Percentiles rank a stretch among this genome's conserved stretches.
Conservation (phyloP, 2,888 invertebrate species). For the Didymodactylos carnosus region DNA sequence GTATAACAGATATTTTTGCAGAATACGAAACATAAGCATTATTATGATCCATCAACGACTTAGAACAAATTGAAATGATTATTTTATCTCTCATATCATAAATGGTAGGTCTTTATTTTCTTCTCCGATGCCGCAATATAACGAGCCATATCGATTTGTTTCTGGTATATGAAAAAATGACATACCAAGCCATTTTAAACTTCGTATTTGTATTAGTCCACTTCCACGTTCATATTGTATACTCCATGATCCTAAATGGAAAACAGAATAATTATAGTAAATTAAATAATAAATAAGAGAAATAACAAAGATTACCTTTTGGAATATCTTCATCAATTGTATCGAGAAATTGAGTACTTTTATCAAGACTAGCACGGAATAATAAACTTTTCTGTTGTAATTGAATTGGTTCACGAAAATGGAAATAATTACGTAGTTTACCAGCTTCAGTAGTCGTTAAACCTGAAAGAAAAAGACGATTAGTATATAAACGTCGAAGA, state of each 20-base stretch:
- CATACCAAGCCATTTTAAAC: slow-evolving; percentile 65
- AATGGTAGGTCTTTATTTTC: slow-evolving; percentile 64
- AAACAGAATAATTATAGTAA: slow-evolving; percentile 13
- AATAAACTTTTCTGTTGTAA: slow-evolving; percentile 52
- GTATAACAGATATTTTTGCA: too few species aligned
- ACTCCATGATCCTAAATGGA: slow-evolving; percentile 45
- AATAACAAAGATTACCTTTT: too few species aligned
- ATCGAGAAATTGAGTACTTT: slow-evolving; percentile 65
- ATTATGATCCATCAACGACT: too few species aligned
- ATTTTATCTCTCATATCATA: slow-evolving; percentile 41
- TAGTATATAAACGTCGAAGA: too few species aligned
- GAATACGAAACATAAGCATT: too few species aligned
- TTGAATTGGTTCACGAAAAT: slow-evolving; percentile 42
- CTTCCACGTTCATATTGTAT: slow-evolving; percentile 49
- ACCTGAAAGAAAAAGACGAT: slow-evolving; percentile 23
- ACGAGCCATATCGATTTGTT: slow-evolving; percentile 52
- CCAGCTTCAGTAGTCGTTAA: slow-evolving; percentile 43
- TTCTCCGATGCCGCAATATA: slow-evolving; percentile 61
- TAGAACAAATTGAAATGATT: too few species aligned
- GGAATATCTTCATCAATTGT: slow-evolving; percentile 59
- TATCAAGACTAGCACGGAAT: slow-evolving; percentile 60
- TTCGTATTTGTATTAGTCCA: slow-evolving; percentile 48
- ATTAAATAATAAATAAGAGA: not conserved
- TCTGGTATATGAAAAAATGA: slow-evolving; percentile 55
- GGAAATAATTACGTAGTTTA: slow-evolving; percentile 53